These are phyloP conservation scores for Aleiodes testaceus DNA, from an alignment of 2,888 invertebrate genomes.

Conservation along the genomic window DNA sequence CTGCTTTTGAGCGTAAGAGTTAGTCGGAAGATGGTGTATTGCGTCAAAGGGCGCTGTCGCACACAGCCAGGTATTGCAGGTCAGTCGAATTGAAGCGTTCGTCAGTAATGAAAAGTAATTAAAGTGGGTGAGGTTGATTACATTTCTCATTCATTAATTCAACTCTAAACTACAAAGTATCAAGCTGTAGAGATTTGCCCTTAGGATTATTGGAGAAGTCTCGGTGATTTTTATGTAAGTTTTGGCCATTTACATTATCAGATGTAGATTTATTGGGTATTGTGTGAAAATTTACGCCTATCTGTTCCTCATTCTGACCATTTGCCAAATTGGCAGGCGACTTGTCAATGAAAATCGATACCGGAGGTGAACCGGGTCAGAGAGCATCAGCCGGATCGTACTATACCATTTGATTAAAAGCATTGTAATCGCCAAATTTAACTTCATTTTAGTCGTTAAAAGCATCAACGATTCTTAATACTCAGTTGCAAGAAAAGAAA, in stretches of 20 bases:
- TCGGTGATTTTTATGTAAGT: too few species aligned
- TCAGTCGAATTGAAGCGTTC: conserved; percentile 56
- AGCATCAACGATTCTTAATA: too few species aligned
- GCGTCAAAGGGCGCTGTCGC: conserved; percentile 69
- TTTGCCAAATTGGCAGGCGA: conserved; percentile 59
- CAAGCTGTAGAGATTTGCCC: too few species aligned
- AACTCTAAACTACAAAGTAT: too few species aligned
- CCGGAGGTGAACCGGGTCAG: conserved; percentile 64
- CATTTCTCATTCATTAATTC: neutral
- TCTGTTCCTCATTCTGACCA: conserved; percentile 42
- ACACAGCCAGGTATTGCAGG: conserved; percentile 50
- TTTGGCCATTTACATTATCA: too few species aligned
- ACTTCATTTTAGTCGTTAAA: conserved; percentile 1
- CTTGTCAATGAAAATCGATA: conserved; percentile 70
- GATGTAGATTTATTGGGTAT: neutral
- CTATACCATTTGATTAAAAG: conserved; percentile 55
- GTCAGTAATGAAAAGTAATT: conserved; percentile 53
- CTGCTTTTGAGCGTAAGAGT: conserved; percentile 27
- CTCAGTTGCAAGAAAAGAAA: too few species aligned
- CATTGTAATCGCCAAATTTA: conserved; percentile 27
- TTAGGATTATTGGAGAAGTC: too few species aligned
- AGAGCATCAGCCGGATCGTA: conserved; percentile 69
- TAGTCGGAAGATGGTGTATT: conserved; percentile 50
- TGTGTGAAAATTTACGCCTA: neutral
- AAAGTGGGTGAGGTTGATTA: conserved; percentile 58